phyloP scores from a whole-genome alignment of 2,113 vertebrate species.

The Leucopsar rothschildi region DNA sequence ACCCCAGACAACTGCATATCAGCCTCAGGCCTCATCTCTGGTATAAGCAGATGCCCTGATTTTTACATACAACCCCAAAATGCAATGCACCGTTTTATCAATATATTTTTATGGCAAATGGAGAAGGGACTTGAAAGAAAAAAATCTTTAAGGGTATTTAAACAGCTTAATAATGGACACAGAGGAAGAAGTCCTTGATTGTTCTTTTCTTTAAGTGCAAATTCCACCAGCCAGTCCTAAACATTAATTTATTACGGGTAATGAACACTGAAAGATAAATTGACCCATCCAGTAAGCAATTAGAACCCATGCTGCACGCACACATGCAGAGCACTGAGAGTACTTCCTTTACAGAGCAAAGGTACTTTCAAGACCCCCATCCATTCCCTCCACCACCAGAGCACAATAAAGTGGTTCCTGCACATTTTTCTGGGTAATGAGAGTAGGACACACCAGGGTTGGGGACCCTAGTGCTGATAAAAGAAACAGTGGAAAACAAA shows the following conservation, averaged over 20 bases:
- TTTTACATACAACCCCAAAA: neutral
- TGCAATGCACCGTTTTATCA: neutral
- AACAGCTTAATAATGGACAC: neutral
- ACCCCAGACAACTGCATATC: neutral
- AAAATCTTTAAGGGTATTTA: neutral
- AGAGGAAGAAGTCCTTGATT: neutral
- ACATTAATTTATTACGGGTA: slow-evolving; percentile 44
- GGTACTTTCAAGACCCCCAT: neutral
- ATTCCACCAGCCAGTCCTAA: slow-evolving; percentile 26
- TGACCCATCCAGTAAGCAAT: slow-evolving; percentile 46
- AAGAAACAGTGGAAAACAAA: neutral
- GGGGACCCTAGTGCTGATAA: neutral
- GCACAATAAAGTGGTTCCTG: neutral
- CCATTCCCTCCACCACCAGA: neutral
- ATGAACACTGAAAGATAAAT: slow-evolving; percentile 47
- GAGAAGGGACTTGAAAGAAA: neutral
- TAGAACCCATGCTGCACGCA: neutral
- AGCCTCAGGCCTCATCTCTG: neutral
- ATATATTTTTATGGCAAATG: neutral
- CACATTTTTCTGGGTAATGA: neutral
- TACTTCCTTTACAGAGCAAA: neutral
- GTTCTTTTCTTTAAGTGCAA: slow-evolving; percentile 23
- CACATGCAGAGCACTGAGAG: neutral
- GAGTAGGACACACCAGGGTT: neutral
- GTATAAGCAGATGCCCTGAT: neutral